Conservation (phyloP, 2,888 invertebrate species). For the Tenthredo scrophulariae region DNA sequence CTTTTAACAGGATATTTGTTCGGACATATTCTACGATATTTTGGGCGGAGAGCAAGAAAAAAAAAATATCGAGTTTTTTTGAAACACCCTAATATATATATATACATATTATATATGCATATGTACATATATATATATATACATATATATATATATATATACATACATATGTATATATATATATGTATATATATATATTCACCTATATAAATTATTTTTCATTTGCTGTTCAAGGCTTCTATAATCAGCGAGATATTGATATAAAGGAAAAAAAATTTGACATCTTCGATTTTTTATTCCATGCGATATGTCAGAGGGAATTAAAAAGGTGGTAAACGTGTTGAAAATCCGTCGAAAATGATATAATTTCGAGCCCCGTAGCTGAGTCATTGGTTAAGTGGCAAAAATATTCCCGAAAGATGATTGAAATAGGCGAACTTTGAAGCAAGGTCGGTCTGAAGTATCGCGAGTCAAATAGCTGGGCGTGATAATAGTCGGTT, state of each 20-base stretch:
- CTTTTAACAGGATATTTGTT: too few species aligned
- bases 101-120: too few species aligned
- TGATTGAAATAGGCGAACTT: background rate
- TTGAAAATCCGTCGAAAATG: background rate
- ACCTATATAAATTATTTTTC: background rate
- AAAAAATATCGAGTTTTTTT: too few species aligned
- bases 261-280: background rate
- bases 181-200: background rate
- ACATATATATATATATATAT: background rate
- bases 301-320: background rate
- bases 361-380: background rate
- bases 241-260: background rate
- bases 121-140: too few species aligned
- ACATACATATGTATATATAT: background rate
- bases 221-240: constrained; percentile 1
- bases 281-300: background rate
- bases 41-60: too few species aligned
- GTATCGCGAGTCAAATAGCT: background rate
- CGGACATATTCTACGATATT: too few species aligned
- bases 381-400: constrained; percentile 41
- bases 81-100: too few species aligned
- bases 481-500: background rate
- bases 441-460: background rate
- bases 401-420: background rate
- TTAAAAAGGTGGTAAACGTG: background rate